phyloP scores from a whole-genome alignment of 2,888 invertebrate species.

The Vesta saturnalis region DNA sequence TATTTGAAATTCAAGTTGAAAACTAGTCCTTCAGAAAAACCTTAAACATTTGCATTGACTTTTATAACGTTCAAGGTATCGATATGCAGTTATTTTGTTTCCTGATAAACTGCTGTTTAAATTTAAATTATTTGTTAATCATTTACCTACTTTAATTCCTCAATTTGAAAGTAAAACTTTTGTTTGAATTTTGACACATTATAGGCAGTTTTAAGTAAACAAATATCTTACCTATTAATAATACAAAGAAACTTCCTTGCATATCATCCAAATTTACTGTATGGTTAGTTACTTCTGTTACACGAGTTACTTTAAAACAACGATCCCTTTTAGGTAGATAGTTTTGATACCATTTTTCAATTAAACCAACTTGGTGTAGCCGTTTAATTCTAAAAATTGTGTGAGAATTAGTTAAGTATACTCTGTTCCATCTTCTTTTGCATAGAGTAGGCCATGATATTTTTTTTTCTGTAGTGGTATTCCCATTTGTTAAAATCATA shows the following conservation, averaged over 20 bases:
- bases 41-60: too few relatives aligned
- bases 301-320: constrained; percentile 75
- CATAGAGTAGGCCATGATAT: too few relatives aligned
- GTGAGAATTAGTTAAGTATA: not conserved
- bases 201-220: not conserved
- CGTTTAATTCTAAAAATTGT: constrained; percentile 70
- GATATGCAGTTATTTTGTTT: too few relatives aligned
- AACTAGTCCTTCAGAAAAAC: too few relatives aligned
- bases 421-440: not conserved
- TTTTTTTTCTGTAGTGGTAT: too few relatives aligned
- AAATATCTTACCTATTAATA: constrained; percentile 74
- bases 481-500: too few relatives aligned
- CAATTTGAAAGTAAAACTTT: not conserved
- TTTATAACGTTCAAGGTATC: too few relatives aligned
- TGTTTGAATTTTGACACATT: not conserved
- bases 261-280: constrained; percentile 90
- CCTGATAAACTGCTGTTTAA: too few relatives aligned
- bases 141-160: too few relatives aligned
- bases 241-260: constrained; percentile 91
- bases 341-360: constrained; percentile 82
- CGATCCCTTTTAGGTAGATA: constrained; percentile 82
- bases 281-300: constrained; percentile 81
- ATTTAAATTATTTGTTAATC: too few relatives aligned
- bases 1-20: too few relatives aligned
- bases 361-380: constrained; percentile 86